Evolutionary conservation across 2,113 vertebrate species (phyloP).

Genomic region (Tamias sibiricus): DNA sequence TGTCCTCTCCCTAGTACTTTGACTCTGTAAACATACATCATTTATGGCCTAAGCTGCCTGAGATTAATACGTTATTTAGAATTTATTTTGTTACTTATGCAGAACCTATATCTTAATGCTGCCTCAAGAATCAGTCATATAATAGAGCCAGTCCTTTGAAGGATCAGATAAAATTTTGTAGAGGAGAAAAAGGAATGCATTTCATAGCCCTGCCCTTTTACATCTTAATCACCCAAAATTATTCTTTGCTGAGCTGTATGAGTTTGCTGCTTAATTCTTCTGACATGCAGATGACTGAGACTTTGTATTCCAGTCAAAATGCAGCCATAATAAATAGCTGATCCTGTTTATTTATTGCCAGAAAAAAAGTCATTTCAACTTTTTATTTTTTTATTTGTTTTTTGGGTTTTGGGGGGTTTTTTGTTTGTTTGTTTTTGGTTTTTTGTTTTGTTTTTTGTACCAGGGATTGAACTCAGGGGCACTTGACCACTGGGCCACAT

Average conservation of each 20-base stretch:
- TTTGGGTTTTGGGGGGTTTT: no score
- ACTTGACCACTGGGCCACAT: no score
- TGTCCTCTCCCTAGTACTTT: background rate
- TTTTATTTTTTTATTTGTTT: no score
- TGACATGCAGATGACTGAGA: background rate
- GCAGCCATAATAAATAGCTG: background rate
- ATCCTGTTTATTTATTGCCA: slow-evolving; percentile 13
- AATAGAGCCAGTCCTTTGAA: background rate
- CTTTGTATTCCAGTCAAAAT: background rate
- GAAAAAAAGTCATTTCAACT: background rate
- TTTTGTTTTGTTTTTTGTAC: no score
- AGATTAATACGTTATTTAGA: slow-evolving; percentile 7
- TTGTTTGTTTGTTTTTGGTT: no score
- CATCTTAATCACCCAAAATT: slow-evolving; percentile 9
- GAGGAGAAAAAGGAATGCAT: background rate
- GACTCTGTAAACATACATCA: background rate
- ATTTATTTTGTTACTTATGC: no score
- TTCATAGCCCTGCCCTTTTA: background rate
- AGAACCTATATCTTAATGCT: slow-evolving; percentile 7
- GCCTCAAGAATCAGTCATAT: background rate
- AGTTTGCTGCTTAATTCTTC: slow-evolving; percentile 27
- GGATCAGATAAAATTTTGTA: background rate
- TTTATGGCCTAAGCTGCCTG: background rate
- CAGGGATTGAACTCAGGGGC: no score
- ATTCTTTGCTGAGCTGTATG: background rate